Base-by-base conservation (phyloP, 1,140 invertebrate genomes). In the Panagrolaimus sp. region DNA sequence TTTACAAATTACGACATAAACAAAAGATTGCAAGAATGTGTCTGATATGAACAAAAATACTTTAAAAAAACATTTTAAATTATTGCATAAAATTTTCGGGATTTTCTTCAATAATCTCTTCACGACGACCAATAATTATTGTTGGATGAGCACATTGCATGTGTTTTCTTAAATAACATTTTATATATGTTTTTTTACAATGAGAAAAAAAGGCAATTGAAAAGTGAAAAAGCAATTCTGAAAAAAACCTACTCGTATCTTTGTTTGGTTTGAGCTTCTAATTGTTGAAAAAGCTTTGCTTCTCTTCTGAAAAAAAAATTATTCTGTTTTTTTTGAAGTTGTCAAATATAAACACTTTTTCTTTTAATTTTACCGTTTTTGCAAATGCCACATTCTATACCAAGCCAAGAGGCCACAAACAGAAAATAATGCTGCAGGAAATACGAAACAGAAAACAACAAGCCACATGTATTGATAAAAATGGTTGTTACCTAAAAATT, bases 401-500 rank as follows among this genome's bases (percentile, higher is more conserved):
- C 51, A 57, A 20, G 51, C 51, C 11, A 13, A 27, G 4, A 57
- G n/a, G 11, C 51, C 51, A 57, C 51, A 57, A 57, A 57, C 51
- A 9, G 51, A 57, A 57, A 57, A 57, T 57, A 57, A 25, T 11
- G 51, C 51, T 27, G 51, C 51, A 23, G 51, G 51, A 20, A 20
- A 57, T 20, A 57, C 51, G 20, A 57, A 57, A 16, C 51, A 57
- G 20, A 57, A 57, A 20, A 57, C 51, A 13, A 57, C 51, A n/a
- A 57, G 20, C 51, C 51, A 57, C 51, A 57, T 57, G 51, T 20
- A 57, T 57, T 57, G 9, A 57, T 25, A 16, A 57, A 27, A 57
- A 57, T 57, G 51, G 51, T 57, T 57, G 51, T 57, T 57, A 57
- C 31, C 31, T 38, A 38, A 38, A 38, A 38, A 38, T 38, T 38